Evolutionary conservation across 2,113 vertebrate species (phyloP).

Genomic region (Larimichthys polyactis): DNA sequence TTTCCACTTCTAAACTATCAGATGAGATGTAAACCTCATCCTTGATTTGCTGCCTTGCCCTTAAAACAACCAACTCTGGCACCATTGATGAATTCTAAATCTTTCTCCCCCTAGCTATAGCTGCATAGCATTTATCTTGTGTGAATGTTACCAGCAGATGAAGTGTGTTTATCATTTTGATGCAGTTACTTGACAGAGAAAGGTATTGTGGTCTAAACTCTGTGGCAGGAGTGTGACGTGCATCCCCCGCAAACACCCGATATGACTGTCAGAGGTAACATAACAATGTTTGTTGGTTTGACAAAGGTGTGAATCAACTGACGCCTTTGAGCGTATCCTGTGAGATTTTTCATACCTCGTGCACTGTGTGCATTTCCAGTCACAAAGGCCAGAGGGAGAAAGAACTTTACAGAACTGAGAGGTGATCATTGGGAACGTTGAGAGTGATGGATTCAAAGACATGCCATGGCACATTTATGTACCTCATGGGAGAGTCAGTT

Average conservation of each 20-base stretch:
- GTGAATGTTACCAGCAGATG: slow-evolving; percentile 53
- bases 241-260: slow-evolving; percentile 30
- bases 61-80: slow-evolving; percentile 39
- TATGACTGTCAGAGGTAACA: slow-evolving; percentile 46
- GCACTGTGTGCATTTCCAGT: neutral
- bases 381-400: slow-evolving; percentile 24
- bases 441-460: slow-evolving; percentile 62
- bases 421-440: slow-evolving; percentile 31
- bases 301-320: slow-evolving; percentile 48
- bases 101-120: slow-evolving; percentile 15
- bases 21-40: slow-evolving; percentile 34
- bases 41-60: slow-evolving; percentile 36
- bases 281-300: slow-evolving; percentile 43
- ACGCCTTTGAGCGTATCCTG: slow-evolving; percentile 29
- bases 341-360: slow-evolving; percentile 16
- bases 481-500: slow-evolving; percentile 57
- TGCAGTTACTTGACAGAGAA: slow-evolving; percentile 46
- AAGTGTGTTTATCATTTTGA: slow-evolving; percentile 68
- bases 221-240: slow-evolving; percentile 47
- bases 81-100: slow-evolving; percentile 43
- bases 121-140: slow-evolving; percentile 42
- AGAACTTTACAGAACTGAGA: slow-evolving; percentile 30
- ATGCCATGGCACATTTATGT: slow-evolving; percentile 62
- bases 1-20: slow-evolving; percentile 17
- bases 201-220: slow-evolving; percentile 45